Evolutionary conservation across 2,797 vertebrate species (phyloP).

Genomic region (Anomalospiza imberbis): DNA sequence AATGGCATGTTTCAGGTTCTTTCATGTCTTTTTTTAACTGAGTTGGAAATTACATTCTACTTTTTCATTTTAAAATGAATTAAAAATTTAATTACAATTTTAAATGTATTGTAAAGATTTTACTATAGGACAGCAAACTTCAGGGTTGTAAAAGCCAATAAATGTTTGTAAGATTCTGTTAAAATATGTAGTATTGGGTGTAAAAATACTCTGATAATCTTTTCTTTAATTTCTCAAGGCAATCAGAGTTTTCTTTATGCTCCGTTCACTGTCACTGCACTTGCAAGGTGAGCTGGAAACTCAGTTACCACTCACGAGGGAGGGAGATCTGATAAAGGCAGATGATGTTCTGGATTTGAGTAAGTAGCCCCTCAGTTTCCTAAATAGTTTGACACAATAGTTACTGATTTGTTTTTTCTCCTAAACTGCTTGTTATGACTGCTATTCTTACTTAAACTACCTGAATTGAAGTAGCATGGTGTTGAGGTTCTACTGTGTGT

Average conservation of each 20-base stretch:
- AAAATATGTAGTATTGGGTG: background rate
- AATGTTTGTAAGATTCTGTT: background rate
- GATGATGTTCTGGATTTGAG: constrained; percentile 97
- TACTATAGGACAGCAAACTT: background rate
- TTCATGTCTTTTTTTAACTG: background rate
- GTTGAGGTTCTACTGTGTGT: background rate
- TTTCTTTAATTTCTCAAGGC: constrained; percentile 77
- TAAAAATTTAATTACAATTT: background rate
- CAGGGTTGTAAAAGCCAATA: background rate
- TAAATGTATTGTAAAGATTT: background rate
- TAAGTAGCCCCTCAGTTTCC: constrained; percentile 65
- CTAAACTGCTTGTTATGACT: background rate
- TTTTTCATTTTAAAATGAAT: background rate
- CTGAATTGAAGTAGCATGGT: background rate
- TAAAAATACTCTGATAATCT: background rate
- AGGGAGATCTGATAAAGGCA: constrained; percentile 94
- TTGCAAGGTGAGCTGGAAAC: constrained; percentile 89
- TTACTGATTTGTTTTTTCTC: background rate
- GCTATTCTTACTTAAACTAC: background rate
- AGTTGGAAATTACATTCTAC: background rate
- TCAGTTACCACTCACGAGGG: constrained; percentile 91
- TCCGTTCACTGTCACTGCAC: constrained; percentile 89
- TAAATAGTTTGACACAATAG: background rate
- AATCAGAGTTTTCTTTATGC: constrained; percentile 97
- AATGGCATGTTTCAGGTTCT: background rate